Evolutionary conservation across 2,113 vertebrate genomes (phyloP).

Genomic region (Daboia siamensis): DNA sequence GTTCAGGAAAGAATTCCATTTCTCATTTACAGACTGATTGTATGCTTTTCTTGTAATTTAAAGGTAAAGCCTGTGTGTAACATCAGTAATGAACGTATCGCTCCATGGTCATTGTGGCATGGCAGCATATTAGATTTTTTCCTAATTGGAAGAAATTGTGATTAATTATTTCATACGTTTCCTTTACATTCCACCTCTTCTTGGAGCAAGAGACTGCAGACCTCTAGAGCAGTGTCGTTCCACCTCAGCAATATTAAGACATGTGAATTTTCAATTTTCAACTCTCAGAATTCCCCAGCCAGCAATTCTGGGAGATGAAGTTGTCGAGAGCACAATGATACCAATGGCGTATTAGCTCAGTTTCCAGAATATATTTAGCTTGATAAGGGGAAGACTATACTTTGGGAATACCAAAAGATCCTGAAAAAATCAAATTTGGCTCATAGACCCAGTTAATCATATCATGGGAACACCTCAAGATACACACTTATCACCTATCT

Average conservation of each 20-base stretch:
- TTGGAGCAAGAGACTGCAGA: neutral
- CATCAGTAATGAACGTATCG: slow-evolving; percentile 52
- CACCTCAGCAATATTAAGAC: neutral
- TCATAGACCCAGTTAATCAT: neutral
- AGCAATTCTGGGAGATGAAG: neutral
- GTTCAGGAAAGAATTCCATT: neutral
- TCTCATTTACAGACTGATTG: slow-evolving; percentile 2
- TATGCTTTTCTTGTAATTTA: slow-evolving; percentile 57
- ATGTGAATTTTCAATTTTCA: neutral
- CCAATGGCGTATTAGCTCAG: neutral
- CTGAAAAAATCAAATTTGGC: neutral
- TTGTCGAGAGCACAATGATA: neutral
- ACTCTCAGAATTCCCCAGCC: neutral
- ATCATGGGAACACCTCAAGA: neutral
- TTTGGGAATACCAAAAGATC: neutral
- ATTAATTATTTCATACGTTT: neutral
- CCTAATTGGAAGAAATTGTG: slow-evolving; percentile 21
- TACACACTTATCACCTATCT: neutral
- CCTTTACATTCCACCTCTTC: neutral
- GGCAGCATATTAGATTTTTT: slow-evolving; percentile 49
- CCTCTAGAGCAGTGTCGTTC: neutral
- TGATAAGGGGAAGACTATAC: neutral
- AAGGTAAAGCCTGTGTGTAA: slow-evolving; percentile 43
- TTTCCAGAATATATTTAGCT: neutral
- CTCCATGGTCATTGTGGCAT: slow-evolving; percentile 54